Conservation (phyloP, 2,113 vertebrate genomes). For the Chrysochloris asiatica region DNA sequence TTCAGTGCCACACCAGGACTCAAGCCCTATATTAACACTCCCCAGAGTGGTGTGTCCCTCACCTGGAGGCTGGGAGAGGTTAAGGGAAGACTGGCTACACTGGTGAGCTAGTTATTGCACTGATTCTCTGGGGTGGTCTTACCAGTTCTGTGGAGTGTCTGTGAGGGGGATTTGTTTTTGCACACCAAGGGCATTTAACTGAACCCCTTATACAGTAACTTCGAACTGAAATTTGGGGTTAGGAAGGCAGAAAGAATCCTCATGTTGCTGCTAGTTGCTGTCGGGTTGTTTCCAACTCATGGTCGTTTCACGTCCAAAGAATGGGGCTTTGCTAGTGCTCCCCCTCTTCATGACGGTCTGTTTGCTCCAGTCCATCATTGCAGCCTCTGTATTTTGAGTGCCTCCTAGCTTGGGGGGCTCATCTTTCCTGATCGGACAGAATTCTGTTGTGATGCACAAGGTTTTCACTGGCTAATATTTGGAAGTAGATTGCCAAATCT, state of each 20-base stretch:
- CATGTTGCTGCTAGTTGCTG: neutral
- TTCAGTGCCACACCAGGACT: too few relatives aligned
- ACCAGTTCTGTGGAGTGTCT: neutral
- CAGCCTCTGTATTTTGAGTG: neutral
- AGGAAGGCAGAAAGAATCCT: conserved; percentile 6
- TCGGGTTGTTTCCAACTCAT: neutral
- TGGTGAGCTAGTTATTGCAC: neutral
- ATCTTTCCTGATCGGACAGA: neutral
- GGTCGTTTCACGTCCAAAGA: neutral
- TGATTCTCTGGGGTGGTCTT: neutral
- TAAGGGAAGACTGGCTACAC: neutral
- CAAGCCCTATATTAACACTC: conserved; percentile 4
- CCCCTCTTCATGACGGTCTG: neutral
- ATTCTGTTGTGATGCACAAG: neutral
- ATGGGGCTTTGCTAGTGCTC: neutral
- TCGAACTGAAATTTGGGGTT: conserved; percentile 41
- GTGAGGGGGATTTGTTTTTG: neutral
- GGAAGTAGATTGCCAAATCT: neutral
- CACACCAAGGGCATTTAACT: neutral
- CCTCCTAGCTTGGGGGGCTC: neutral
- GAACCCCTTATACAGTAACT: too few relatives aligned
- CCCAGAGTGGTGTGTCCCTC: neutral
- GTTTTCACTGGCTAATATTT: neutral
- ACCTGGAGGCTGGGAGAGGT: conserved; percentile 8
- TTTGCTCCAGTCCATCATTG: neutral